A percentile compares a stretch with the other conserved stretches of the same genome.
phyloP scores from a whole-genome alignment of 2,113 vertebrate genomes.

The Pungitius pungitius region DNA sequence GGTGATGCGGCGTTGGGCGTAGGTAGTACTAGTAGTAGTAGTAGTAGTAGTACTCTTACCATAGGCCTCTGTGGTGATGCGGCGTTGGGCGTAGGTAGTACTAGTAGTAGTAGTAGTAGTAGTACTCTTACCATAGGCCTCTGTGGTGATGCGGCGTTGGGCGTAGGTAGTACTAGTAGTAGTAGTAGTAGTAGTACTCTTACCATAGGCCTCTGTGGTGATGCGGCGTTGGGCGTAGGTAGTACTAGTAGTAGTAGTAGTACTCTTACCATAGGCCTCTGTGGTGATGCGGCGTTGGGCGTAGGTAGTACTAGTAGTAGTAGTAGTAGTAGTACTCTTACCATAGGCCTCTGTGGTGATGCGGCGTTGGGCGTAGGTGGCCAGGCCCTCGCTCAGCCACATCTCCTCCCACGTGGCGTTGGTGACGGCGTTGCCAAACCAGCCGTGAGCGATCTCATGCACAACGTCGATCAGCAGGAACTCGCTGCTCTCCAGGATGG shows the following conservation, averaged over 20 bases:
- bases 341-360: conserved; percentile 94
- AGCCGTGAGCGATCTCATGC: conserved; percentile 96
- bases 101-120: neutral
- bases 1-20: conserved; percentile 95
- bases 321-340: conserved; percentile 54
- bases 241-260: conserved; percentile 46
- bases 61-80: conserved; percentile 92
- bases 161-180: conserved; percentile 85
- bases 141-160: conserved; percentile 92
- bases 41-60: conserved; percentile 72
- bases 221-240: conserved; percentile 96
- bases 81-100: conserved; percentile 92
- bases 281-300: conserved; percentile 95
- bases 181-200: neutral
- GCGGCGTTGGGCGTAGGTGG: conserved; percentile 94
- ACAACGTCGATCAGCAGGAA: conserved; percentile 95
- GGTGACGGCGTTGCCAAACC: conserved; percentile 97
- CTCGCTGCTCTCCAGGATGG: conserved; percentile 96
- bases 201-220: conserved; percentile 92
- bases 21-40: conserved; percentile 78
- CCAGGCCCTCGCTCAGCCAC: conserved; percentile 97
- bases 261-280: conserved; percentile 86
- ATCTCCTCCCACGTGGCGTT: conserved; percentile 98
- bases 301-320: conserved; percentile 81
- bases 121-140: conserved; percentile 86